phyloP scores from a whole-genome alignment of 2,113 vertebrate species.

The Hippopotamus amphibius region DNA sequence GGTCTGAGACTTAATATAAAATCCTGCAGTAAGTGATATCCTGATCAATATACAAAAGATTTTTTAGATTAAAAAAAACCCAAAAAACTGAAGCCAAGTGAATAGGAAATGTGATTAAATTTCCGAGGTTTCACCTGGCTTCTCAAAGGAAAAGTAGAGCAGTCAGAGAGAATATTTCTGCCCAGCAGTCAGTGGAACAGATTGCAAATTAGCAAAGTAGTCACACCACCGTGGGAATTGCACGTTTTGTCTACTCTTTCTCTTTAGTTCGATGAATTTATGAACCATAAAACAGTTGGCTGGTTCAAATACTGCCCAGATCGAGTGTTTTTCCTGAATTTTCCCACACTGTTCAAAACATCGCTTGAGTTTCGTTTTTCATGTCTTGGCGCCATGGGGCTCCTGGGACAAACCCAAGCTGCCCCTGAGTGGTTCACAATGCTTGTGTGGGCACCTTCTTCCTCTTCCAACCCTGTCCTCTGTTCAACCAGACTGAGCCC shows the following conservation, averaged over 20 bases:
- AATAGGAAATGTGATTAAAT: not conserved
- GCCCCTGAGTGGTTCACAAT: not conserved
- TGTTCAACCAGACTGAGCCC: not conserved
- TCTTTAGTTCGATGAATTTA: not conserved
- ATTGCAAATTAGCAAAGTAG: not conserved
- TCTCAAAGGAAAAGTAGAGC: not conserved
- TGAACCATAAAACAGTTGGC: not conserved
- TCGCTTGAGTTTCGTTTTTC: constrained; percentile 2
- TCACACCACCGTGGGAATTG: not conserved
- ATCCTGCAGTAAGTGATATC: not conserved
- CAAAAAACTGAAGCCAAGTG: not conserved
- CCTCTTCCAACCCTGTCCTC: not conserved
- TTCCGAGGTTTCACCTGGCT: not conserved
- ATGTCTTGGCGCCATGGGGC: not conserved
- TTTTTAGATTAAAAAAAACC: not conserved
- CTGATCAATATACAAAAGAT: not conserved
- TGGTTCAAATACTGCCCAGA: not conserved
- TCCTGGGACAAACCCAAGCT: not conserved
- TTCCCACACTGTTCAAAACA: constrained; percentile 19
- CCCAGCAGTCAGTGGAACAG: not conserved
- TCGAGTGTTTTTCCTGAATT: not conserved
- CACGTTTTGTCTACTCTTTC: not conserved
- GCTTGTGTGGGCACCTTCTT: not conserved
- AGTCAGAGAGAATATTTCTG: not conserved
- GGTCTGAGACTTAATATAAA: not conserved